Base-by-base conservation (phyloP, 2,888 invertebrate species). In the Crepidodera aurea region DNA sequence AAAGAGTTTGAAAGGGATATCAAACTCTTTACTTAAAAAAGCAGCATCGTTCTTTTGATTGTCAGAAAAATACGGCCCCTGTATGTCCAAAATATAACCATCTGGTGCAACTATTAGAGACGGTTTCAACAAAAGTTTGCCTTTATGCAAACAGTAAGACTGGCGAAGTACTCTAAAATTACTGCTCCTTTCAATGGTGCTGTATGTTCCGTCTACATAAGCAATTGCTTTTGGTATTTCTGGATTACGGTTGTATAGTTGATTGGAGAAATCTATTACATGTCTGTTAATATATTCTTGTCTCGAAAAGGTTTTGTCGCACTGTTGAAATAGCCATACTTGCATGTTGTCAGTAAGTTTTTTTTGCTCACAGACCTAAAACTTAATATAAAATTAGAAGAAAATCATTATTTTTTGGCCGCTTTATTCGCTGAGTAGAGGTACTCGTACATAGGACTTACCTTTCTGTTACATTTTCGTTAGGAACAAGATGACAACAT, bases 21-120 rank as follows among this genome's bases (percentile, higher is more conserved):
- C n/a, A n/a, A n/a, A n/a, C n/a, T n/a, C n/a, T n/a, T n/a, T n/a
- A n/a, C n/a, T n/a, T n/a, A n/a, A n/a, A n/a, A 7, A 22, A 32
- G 58, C 32, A 15, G 54, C 53, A 39, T 63, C 42, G 53, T 62
- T 62, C 27, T 58, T 62, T 5, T 10, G 5, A 5, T 0, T 7
- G 34, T 62, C 39, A 1, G 63, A 29, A 27, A 62, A 62, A 16
- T 44, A 62, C 1, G 54, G 48, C 4, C 54, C 59, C 2, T 37
- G 29, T 19, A 62, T 40, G 0, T 8, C 51, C 10, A 62, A 22
- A 13, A 66, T 64, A 40, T 63, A 59, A 13, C 59, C 59, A 37
- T 63, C 55, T 6, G 57, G 44, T 1, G 56, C 62, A 10, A 54
- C 50, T 25, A 53, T 19, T 1, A 58, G 12, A 13, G 16, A 19